These are phyloP conservation scores for Symphodus melops DNA, from an alignment of 2,113 vertebrate species.

Conservation along the genomic window DNA sequence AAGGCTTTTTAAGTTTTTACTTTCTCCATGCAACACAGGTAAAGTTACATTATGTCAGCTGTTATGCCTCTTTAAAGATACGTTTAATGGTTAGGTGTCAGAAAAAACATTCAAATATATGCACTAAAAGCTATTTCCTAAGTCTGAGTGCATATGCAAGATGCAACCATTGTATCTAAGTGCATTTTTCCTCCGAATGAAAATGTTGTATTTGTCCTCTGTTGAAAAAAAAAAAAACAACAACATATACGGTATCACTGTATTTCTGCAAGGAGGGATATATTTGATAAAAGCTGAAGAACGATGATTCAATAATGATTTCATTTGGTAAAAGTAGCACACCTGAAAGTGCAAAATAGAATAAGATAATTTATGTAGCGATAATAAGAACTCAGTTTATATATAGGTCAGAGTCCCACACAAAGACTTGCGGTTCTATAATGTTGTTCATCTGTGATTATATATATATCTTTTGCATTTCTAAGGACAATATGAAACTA, in stretches of 20 bases:
- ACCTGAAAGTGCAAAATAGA: neutral
- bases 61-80: no score
- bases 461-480: no score
- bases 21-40: no score
- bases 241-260: no score
- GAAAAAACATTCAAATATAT: no score
- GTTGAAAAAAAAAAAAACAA: no score
- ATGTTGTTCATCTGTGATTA: neutral
- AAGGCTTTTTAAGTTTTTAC: no score
- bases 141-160: neutral
- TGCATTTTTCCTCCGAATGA: neutral
- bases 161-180: neutral
- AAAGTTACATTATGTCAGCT: no score
- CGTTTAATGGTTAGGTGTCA: no score
- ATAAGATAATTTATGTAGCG: neutral
- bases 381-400: neutral
- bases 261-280: neutral
- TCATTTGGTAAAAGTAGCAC: no score
- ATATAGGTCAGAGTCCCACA: neutral
- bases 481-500: neutral
- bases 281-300: neutral
- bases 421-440: neutral
- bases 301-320: no score
- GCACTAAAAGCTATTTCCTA: neutral
- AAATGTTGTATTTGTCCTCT: no score